Base-by-base conservation (phyloP, 2,888 invertebrate genomes). In the Caenorhabditis angaria region DNA sequence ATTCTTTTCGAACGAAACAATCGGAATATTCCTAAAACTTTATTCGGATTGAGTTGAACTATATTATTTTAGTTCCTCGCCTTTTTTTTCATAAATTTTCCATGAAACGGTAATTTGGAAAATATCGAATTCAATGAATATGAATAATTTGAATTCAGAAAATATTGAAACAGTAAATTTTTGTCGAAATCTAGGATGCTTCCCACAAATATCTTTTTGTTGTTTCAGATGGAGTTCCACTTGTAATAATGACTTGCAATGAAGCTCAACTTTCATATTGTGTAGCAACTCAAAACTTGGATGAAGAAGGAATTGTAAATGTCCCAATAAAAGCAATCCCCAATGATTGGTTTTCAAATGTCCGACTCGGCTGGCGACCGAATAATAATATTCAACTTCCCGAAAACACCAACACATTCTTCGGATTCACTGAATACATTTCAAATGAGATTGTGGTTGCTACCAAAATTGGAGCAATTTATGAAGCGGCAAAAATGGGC, bases 261-360 rank as follows among this genome's bases (percentile, higher is more conserved):
- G 71, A 71, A 48, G 54, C 71, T 22, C 71, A 71, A 61, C 64
- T 71, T 8, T 66, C 71, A 8, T 67, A 71, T 24, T 66, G 71
- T 35, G 66, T 55, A 14, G 63, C 66, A 0, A 25, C 56, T 5
- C 22, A 55, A 28, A 58, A 32, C 0, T 66, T 62, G 29, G 63
- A 65, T 25, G 29, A 54, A 32, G 6, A 63, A 28, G 55, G 57
- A 18, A 60, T 70, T 29, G 65, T 70, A 35, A 59, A 27, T 5
- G 27, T 51, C 0, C 63, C 58, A 1, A 61, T 64, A 51, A 32
- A 35, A 18, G 64, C 60, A 2, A 55, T 71, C 0, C 60, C 35
- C 0, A 60, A 59, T 28, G 28, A 29, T 48, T 71, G 67, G 66
- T 63, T 63, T 47, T 63, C 71, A 2, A 50, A 60, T 35, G 61